Base-by-base conservation (phyloP, 2,113 vertebrate genomes). In the Chamaea fasciata region DNA sequence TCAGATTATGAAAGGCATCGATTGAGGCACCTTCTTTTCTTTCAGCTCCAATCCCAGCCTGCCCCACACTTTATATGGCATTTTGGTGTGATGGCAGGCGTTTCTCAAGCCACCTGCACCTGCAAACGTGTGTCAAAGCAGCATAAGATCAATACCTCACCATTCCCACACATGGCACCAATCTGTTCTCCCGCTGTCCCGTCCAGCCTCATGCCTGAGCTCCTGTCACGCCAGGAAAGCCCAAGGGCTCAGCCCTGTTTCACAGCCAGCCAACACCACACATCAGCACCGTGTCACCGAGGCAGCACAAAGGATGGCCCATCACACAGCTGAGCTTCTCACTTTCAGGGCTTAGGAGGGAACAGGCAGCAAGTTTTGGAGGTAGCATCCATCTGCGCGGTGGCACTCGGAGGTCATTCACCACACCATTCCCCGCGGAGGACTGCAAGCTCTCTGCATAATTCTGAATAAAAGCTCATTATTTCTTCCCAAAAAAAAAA, bases 51-150 rank as follows among this genome's bases (percentile, higher is more conserved):
- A 11, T 3, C 28, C 69, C 37, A 37, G 19, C 6, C 71, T 69
- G 39, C 50, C 46, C 82, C 85, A 59, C 41, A 1, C 65, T 50
- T 46, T 6, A 3, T 6, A 12, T 28, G 35, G 28, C 44, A 26
- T 56, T 78, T 75, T 53, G 73, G 31, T 81, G 86, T 22, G 76
- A 78, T 23, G 30, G 75, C 30, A 83, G 76, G 80, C 56, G 53
- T 71, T 93, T 84, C 88, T 73, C 85, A 64, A 90, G 80, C 69
- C 79, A 90, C 73, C 52, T 79, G 81, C 33, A 50, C 60, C 68
- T 57, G 73, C 44, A 79, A 50, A 89, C n/a, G 4, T 23, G 17
- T 35, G 60, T 52, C 7, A 1, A 41, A 33, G 69, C 3, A 91
- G 47, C 24, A 1, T 1, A 11, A 78, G 68, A 64, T 78, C 60